These are phyloP conservation scores for Zaprionus camerounensis DNA, from an alignment of 1,140 invertebrate genomes.

Conservation along the genomic window DNA sequence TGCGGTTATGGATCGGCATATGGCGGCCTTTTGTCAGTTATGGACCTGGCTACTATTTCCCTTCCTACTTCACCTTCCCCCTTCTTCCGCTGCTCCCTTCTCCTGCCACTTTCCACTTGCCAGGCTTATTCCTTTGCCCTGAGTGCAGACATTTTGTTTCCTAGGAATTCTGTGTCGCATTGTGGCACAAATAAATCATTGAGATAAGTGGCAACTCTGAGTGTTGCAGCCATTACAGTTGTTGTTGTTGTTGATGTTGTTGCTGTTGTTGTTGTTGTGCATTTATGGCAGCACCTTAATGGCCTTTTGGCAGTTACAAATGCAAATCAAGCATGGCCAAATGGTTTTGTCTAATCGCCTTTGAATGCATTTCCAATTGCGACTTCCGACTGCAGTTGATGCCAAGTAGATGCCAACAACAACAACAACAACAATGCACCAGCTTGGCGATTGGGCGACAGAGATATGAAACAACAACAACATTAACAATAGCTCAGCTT, in stretches of 20 bases:
- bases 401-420: constrained; percentile 25
- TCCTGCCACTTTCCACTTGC: background rate
- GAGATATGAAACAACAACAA: constrained; percentile 51
- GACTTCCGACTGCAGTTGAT: constrained; percentile 33
- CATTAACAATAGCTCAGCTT: constrained; percentile 53
- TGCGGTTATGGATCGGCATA: constrained; percentile 29
- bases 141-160: constrained; percentile 70
- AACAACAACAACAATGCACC: constrained; percentile 10
- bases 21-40: constrained; percentile 29
- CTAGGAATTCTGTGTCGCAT: constrained; percentile 57
- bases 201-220: constrained; percentile 60
- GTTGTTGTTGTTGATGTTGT: background rate
- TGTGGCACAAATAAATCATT: constrained; percentile 74
- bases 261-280: constrained; percentile 1
- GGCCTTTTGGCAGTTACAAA: constrained; percentile 24
- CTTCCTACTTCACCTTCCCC: background rate
- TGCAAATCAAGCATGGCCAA: constrained; percentile 3
- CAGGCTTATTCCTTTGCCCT: constrained; percentile 7
- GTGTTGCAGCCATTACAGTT: constrained; percentile 27
- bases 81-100: background rate
- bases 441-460: constrained; percentile 42
- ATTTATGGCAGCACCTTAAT: constrained; percentile 43
- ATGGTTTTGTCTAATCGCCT: constrained; percentile 53
- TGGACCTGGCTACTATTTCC: background rate
- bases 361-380: constrained; percentile 32